Conservation (phyloP, 2,888 invertebrate species). For the Silvanus unidentatus region DNA sequence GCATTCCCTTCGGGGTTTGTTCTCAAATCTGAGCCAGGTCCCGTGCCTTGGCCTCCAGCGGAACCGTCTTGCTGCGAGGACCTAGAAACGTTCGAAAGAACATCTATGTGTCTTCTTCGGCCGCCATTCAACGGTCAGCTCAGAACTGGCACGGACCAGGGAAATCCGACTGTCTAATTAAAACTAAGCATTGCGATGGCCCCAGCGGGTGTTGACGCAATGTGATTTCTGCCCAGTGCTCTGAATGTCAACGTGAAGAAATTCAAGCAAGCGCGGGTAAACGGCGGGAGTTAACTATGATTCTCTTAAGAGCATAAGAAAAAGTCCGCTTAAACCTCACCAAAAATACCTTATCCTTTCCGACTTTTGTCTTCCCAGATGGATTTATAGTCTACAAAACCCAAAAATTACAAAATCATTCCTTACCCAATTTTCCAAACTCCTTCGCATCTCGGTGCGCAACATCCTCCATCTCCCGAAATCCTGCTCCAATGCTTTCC, state of each 20-base stretch:
- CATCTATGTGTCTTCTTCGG: neutral
- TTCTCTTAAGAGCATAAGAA: too few relatives aligned
- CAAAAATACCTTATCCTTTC: too few relatives aligned
- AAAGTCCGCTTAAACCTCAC: too few relatives aligned
- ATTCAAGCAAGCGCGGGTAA: constrained; percentile 3
- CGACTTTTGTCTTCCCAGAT: too few relatives aligned
- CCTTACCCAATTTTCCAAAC: too few relatives aligned
- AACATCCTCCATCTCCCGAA: too few relatives aligned
- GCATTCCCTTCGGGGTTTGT: neutral
- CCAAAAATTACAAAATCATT: too few relatives aligned
- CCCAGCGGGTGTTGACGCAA: constrained; percentile 24
- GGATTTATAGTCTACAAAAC: too few relatives aligned
- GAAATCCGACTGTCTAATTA: constrained; percentile 29
- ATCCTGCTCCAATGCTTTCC: too few relatives aligned
- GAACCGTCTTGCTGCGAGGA: constrained; percentile 37
- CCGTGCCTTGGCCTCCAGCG: constrained; percentile 38
- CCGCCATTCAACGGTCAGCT: constrained; percentile 26
- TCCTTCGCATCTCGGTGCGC: too few relatives aligned
- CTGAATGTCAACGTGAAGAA: constrained; percentile 18
- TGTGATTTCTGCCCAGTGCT: constrained; percentile 28
- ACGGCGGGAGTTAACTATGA: constrained; percentile 3
- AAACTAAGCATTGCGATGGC: constrained; percentile 29
- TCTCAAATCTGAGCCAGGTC: constrained; percentile 37
- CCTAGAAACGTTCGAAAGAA: constrained; percentile 1
- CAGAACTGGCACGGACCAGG: constrained; percentile 28